phyloP scores from a whole-genome alignment of 1,140 invertebrate species.

The Hetaerina americana region DNA sequence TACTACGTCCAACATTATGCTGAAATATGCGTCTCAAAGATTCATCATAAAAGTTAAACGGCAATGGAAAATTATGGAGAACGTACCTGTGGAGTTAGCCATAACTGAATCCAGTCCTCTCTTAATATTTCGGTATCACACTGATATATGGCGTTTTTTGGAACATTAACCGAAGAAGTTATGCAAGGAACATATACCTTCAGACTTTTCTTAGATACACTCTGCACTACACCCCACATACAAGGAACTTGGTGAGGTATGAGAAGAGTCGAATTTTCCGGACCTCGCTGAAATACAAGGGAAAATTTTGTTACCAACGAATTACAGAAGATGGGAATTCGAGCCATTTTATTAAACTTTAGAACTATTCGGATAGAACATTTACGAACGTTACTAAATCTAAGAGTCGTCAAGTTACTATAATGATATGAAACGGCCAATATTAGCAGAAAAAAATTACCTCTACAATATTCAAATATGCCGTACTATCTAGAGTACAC shows the following conservation, averaged over 20 bases:
- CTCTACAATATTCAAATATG: background rate
- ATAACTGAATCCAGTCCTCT: background rate
- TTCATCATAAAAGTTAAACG: too few species aligned
- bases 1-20: too few species aligned
- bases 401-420: background rate
- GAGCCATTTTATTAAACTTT: background rate
- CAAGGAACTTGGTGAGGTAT: background rate
- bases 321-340: background rate
- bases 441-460: too few species aligned
- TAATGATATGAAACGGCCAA: too few species aligned
- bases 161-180: background rate
- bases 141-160: background rate
- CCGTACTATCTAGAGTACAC: background rate
- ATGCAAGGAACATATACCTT: background rate
- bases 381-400: background rate
- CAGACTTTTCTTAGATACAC: background rate
- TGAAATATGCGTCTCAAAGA: too few species aligned
- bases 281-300: background rate
- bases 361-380: background rate
- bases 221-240: background rate
- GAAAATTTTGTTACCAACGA: background rate
- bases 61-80: too few species aligned
- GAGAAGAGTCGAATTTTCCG: background rate
- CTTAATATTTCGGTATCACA: background rate
- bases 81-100: background rate